A percentile compares a stretch with the other conserved stretches of the same genome.
phyloP scores from a whole-genome alignment of 2,797 vertebrate genomes.

The Ptychadena robeensis region DNA sequence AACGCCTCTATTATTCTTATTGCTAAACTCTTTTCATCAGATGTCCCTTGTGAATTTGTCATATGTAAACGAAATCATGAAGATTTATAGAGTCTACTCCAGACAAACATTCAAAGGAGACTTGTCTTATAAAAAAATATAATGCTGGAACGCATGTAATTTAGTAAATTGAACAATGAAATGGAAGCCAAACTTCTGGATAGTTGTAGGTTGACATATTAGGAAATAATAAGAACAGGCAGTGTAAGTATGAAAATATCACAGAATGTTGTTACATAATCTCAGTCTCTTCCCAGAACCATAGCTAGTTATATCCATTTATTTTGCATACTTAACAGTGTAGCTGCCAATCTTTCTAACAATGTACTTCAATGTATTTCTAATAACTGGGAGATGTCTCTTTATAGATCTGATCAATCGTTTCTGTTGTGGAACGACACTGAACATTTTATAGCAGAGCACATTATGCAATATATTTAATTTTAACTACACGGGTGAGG shows the following conservation, averaged over 20 bases:
- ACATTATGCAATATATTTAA: too few relatives aligned
- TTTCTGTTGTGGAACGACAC: too few relatives aligned
- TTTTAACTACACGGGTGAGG: too few relatives aligned
- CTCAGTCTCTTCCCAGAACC: too few relatives aligned
- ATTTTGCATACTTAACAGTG: too few relatives aligned
- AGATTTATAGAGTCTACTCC: conserved; percentile 44
- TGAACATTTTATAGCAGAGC: too few relatives aligned
- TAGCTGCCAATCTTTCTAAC: too few relatives aligned
- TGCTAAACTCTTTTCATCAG: not conserved
- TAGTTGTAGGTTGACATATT: conserved; percentile 30
- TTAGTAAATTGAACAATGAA: conserved; percentile 31
- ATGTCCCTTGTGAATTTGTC: not conserved
- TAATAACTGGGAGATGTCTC: too few relatives aligned
- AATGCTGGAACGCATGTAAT: conserved; percentile 15
- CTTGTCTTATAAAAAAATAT: conserved; percentile 31
- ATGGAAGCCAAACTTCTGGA: conserved; percentile 17
- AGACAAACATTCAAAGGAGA: conserved; percentile 47
- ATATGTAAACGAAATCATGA: not conserved
- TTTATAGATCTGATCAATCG: too few relatives aligned
- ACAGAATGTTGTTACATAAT: not conserved
- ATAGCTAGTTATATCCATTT: too few relatives aligned
- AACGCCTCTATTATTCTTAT: too few relatives aligned
- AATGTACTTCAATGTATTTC: too few relatives aligned
- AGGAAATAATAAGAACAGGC: conserved; percentile 31
- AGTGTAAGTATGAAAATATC: conserved; percentile 43